phyloP scores from a whole-genome alignment of 2,888 invertebrate genomes.

The Cosmia trapezina region DNA sequence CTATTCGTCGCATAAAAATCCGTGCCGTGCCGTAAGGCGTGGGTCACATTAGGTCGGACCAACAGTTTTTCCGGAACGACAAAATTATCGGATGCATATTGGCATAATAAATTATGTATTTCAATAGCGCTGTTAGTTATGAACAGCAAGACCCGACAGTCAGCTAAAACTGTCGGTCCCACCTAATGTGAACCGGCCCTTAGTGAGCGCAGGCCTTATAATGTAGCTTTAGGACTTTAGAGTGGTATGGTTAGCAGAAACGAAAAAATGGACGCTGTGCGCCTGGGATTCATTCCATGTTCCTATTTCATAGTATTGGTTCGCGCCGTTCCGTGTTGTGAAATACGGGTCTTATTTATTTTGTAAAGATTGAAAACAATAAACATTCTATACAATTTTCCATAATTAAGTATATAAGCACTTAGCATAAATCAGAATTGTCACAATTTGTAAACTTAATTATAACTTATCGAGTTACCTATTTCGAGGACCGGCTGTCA shows the following conservation, averaged over 20 bases:
- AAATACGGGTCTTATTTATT: slow-evolving; percentile 37
- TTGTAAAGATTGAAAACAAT: slow-evolving; percentile 22
- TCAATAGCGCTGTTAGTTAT: too few species aligned
- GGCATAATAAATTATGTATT: too few species aligned
- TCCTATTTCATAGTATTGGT: slow-evolving; percentile 23
- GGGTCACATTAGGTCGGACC: too few species aligned
- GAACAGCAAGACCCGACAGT: too few species aligned
- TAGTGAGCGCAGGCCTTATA: neutral
- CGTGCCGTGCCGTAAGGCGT: neutral
- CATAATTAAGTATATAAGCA: too few species aligned
- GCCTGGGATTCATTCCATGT: slow-evolving; percentile 11
- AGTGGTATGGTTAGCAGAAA: slow-evolving; percentile 1
- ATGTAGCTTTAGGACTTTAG: slow-evolving; percentile 3
- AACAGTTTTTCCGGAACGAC: too few species aligned
- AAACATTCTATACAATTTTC: slow-evolving; percentile 16
- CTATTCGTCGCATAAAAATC: neutral
- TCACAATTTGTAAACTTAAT: slow-evolving; percentile 23
- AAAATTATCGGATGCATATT: too few species aligned
- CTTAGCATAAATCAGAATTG: slow-evolving; percentile 10
- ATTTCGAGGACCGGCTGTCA: too few species aligned
- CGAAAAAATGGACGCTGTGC: slow-evolving; percentile 16
- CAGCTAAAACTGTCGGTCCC: too few species aligned
- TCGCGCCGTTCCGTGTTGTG: slow-evolving; percentile 6
- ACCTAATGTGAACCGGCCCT: too few species aligned
- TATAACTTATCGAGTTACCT: neutral